Evolutionary conservation across 2,113 vertebrate species (phyloP).

Genomic region (Crotalus helleri): DNA sequence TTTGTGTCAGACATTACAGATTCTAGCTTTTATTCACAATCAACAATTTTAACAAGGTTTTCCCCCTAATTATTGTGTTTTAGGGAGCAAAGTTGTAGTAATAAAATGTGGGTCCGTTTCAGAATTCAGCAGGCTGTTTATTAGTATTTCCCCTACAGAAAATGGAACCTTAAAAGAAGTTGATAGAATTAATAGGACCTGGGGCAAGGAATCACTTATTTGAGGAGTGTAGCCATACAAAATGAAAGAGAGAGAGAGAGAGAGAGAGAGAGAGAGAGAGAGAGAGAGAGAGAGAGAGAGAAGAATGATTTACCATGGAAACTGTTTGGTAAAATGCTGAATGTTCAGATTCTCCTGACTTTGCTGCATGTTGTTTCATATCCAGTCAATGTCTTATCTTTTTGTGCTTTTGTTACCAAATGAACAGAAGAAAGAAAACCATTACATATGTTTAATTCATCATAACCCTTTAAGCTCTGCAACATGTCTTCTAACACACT

Average conservation of each 20-base stretch:
- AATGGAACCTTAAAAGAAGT: not conserved
- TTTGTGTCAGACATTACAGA: not conserved
- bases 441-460: not conserved
- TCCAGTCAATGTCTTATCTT: not conserved
- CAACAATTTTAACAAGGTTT: not conserved
- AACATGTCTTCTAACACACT: not conserved
- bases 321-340: not conserved
- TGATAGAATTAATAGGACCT: not conserved
- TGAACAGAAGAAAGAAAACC: not conserved
- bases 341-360: not conserved
- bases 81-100: not conserved
- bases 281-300: too few species aligned
- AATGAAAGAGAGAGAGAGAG: not conserved
- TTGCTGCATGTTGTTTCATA: not conserved
- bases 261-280: too few species aligned
- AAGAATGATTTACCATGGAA: not conserved
- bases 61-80: not conserved
- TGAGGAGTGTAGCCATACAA: not conserved
- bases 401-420: not conserved
- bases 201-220: not conserved
- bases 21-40: not conserved
- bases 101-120: not conserved
- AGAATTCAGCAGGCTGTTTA: not conserved
- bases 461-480: not conserved
- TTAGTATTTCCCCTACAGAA: not conserved